Evolutionary conservation across 2,888 invertebrate species (phyloP), one percentile per base, ranked within the genome.

Genomic region (Meandrusa payeni): DNA sequence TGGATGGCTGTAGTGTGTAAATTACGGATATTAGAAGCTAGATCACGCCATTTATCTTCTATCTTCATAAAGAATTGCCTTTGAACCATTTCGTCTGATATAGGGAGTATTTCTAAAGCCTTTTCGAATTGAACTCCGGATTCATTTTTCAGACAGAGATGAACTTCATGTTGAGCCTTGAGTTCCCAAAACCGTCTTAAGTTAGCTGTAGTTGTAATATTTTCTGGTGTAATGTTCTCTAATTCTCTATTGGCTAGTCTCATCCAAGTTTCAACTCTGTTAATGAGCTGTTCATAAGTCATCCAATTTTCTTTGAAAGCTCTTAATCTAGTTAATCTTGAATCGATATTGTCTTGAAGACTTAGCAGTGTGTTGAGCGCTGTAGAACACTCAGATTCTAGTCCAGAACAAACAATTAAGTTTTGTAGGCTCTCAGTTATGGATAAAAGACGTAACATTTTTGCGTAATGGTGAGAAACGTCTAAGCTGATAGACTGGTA

Each of bases 101-200:
- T 89, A 0, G 95, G 94, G 27, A 96, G 89, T 3, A 94, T 92
- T 67, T 93, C 91, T 44, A 96, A 70, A 0, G 95, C 92, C 56
- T 93, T 93, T 62, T 95, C 94, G 56, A 96, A 92, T 48, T 92
- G 91, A 27, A 90, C 86, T 9, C 91, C 91, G 0, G 94, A 92
- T 54, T 95, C 94, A 46, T 91, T 91, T 38, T 93, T 91, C 33
- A 95, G 89, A 52, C 92, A 92, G 55, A 94, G 95, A 69, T 95
- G 91, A 12, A 95, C 91, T 83, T 95, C 95, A 59, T 94, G 94
- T 59, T 95, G 95, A 0, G 95, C 96, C 72, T 95, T 95, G 29
- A 96, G 75, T 77, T 96, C 96, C 95, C 96, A 96, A 80, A 95
- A 96, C 57, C 94, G 92, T 54, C 94, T 90, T 75, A 95, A 91